phyloP scores from a whole-genome alignment of 2,113 vertebrate species.

The Epinephelus moara region DNA sequence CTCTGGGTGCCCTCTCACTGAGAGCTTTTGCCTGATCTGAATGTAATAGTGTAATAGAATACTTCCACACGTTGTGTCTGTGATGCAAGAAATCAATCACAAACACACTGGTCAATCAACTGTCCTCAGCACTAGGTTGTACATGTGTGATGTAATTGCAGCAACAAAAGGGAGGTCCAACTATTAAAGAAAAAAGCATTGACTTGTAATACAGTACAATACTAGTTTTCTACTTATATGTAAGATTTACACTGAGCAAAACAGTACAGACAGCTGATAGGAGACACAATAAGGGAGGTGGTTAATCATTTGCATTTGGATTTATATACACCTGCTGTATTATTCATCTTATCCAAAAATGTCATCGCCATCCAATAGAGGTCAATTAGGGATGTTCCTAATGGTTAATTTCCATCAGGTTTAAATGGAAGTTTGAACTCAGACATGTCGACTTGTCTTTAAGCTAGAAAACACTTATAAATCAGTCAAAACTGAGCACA shows the following conservation, averaged over 20 bases:
- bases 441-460: too few relatives aligned
- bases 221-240: not conserved
- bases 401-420: too few relatives aligned
- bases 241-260: not conserved
- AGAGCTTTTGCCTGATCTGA: slow-evolving; percentile 53
- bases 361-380: not conserved
- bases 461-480: too few relatives aligned
- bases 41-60: slow-evolving; percentile 60
- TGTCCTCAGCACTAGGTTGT: slow-evolving; percentile 44
- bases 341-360: slow-evolving; percentile 7
- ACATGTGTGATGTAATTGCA: slow-evolving; percentile 56
- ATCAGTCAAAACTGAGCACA: too few relatives aligned
- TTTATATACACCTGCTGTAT: not conserved
- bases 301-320: not conserved
- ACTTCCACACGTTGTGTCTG: slow-evolving; percentile 60
- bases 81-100: slow-evolving; percentile 70
- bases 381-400: too few relatives aligned
- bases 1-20: slow-evolving; percentile 40
- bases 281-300: not conserved
- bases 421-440: too few relatives aligned
- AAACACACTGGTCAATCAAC: slow-evolving; percentile 62
- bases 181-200: not conserved
- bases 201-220: not conserved
- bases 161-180: slow-evolving; percentile 4
- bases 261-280: not conserved